A percentile compares a stretch with the other conserved stretches of the same genome.
These are phyloP conservation scores for Aldabrachelys gigantea DNA, from an alignment of 2,113 vertebrate genomes.

Conservation along the genomic window DNA sequence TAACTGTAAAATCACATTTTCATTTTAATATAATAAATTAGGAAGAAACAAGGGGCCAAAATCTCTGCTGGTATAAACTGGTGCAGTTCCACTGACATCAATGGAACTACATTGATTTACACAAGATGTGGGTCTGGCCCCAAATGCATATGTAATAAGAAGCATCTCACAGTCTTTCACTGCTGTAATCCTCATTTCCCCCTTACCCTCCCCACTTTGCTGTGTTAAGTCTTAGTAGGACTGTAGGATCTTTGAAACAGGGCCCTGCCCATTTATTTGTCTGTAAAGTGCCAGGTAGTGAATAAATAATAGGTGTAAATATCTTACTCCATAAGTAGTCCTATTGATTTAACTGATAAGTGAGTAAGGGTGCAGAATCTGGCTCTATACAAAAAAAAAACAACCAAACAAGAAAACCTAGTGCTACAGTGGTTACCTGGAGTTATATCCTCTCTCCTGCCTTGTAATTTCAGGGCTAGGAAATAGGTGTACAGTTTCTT, in stretches of 20 bases:
- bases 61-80: conserved; percentile 42
- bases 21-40: conserved; percentile 48
- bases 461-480: not conserved
- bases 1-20: conserved; percentile 61
- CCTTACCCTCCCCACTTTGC: not conserved
- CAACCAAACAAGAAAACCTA: not conserved
- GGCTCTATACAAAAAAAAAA: not conserved
- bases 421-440: not conserved
- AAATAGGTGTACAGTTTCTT: not conserved
- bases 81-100: not conserved
- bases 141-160: not conserved
- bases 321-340: not conserved
- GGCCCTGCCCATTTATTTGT: not conserved
- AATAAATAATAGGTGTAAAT: not conserved
- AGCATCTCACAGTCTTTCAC: not conserved
- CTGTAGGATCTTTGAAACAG: not conserved
- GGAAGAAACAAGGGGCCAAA: conserved; percentile 47
- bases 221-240: not conserved
- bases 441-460: not conserved
- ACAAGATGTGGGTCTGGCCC: not conserved
- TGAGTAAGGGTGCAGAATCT: not conserved
- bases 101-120: not conserved
- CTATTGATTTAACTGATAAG: not conserved
- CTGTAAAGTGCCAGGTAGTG: not conserved
- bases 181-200: not conserved